A percentile compares a stretch with the other conserved stretches of the same genome.
These are phyloP conservation scores for Cetonia aurata DNA, from an alignment of 2,888 invertebrate species.

Conservation along the genomic window DNA sequence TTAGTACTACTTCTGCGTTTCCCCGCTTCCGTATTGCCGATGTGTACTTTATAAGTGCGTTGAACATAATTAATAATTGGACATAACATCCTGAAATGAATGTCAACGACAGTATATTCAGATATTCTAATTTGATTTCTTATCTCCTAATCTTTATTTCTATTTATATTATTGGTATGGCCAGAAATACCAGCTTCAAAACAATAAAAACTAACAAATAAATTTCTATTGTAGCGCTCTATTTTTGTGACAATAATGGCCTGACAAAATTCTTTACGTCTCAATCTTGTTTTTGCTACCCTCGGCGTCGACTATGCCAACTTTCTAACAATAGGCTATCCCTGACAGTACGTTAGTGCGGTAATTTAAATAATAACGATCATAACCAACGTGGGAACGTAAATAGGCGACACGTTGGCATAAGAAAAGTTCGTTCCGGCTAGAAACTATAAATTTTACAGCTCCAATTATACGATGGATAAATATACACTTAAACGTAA, in stretches of 20 bases:
- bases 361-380: slow-evolving; percentile 5
- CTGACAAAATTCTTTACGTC: no score
- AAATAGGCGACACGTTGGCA: slow-evolving; percentile 4
- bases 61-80: no score
- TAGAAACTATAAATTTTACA: neutral
- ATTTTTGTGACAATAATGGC: neutral
- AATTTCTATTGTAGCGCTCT: neutral
- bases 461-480: neutral
- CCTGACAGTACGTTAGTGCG: neutral
- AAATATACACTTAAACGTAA: neutral
- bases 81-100: no score
- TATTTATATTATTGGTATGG: no score
- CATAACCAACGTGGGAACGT: no score
- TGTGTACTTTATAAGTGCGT: no score
- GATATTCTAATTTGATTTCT: no score
- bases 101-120: no score
- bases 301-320: slow-evolving; percentile 23
- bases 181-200: no score
- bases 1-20: slow-evolving; percentile 3
- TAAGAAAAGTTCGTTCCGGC: neutral
- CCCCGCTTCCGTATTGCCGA: no score
- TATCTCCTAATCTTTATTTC: no score
- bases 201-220: no score
- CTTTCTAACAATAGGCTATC: slow-evolving; percentile 26
- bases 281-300: neutral